Base-by-base conservation (phyloP, 2,888 invertebrate genomes). In the Diarsia mendica region DNA sequence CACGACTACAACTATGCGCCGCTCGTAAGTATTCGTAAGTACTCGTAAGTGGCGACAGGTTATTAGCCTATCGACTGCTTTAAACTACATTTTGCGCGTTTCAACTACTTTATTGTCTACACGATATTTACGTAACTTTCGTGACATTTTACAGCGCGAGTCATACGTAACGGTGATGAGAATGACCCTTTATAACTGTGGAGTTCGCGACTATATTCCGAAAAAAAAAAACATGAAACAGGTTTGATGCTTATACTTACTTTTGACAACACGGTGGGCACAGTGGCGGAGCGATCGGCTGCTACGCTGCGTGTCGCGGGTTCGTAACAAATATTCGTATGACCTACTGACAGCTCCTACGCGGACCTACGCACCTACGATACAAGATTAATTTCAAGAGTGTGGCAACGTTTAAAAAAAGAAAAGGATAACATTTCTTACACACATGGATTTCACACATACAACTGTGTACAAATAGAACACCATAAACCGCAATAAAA, bases 41-140 rank as follows among this genome's bases (percentile, higher is more conserved):
- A 67, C 84, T 72, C 66, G 82, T 81, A 82, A 85, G 72, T 85
- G 67, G 68, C 85, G 70, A 83, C 85, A 85, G 83, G 83, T 83
- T 85, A 83, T 85, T 82, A 85, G 83, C 73, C 78, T 72, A 72
- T 67, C 74, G 65, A 65, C 80, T 77, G 75, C 84, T 78, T 85
- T 86, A 83, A 71, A 68, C 18, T 51, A 53, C 72, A 71, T 67
- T 82, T 73, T 70, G 67, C 55, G 28, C 33, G 46, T 63, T 81
- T 64, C n/a, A 53, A 58, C 46, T 53, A 28, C 18, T 51, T 80
- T 63, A 53, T 82, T 77, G 76, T 66, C n/a, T n/a, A 55, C 9
- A 20, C 18, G 18, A 46, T 64, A 51, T 67, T 78, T 65, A 51
- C 33, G 23, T 64, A 39, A 33, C 11, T 55, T 23, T 44, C 9